Base-by-base conservation (phyloP, 2,888 invertebrate genomes). In the Agonopterix subpropinquella region DNA sequence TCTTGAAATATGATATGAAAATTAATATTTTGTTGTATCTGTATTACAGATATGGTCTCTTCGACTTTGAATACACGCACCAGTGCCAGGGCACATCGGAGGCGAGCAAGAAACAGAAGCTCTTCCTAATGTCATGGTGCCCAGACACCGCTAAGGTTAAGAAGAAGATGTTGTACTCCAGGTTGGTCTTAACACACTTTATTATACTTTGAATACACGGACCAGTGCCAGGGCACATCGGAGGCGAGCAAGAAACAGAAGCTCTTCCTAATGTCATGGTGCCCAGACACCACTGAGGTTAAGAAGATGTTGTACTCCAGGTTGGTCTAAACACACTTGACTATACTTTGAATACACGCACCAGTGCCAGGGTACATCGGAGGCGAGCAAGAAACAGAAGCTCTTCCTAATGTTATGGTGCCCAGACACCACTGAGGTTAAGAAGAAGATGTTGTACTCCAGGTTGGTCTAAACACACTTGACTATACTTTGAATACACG, bases 81-180 rank as follows among this genome's bases (percentile, higher is more conserved):
- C 96, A 97, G 86, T 97, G 96, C 81, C 97, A 98, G 88, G 98
- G 98, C 80, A 98, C 98, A 71, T 96, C 97, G 64, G 97, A 97
- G 90, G 96, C 96, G 74, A 95, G 96, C 82, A 98, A 97, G 92
- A 98, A 98, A 93, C 97, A 98, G 89, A 98, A 98, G 87, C 90
- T 98, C 68, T 96, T 98, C 92, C 93, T 98, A 79, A 97, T 98
- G 96, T 96, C 96, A 79, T 98, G 98, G 98, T 98, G 98, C 92
- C 98, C 98, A 44, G 98, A 99, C 90, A 96, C 96, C 83, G 98
- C 99, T 71, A 97, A 96, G 90, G 93, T 93, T 61, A 93, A 93
- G 91, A 93, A 93, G 93, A 93, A 93, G 93, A 93, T 93, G 93
- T 92, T 93, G 91, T 93, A 93, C 88, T 93, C 93, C 74, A 92